Conservation (phyloP, 2,113 vertebrate species). For the Blennius ocellaris region DNA sequence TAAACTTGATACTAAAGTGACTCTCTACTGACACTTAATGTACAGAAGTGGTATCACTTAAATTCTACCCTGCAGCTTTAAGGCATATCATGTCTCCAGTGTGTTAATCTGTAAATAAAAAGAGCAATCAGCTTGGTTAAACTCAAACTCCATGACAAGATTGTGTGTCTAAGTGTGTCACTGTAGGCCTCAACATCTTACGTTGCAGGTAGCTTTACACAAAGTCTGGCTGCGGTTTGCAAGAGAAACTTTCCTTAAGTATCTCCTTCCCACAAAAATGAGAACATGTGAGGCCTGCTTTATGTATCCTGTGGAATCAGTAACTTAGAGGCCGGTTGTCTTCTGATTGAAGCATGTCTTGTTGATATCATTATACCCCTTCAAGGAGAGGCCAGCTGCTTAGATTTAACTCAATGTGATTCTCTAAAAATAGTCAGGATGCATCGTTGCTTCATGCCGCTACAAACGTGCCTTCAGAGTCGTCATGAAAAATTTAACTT, state of each 20-base stretch:
- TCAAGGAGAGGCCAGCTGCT: constrained; percentile 55
- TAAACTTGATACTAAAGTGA: too few species aligned
- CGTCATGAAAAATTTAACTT: not conserved
- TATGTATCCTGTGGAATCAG: constrained; percentile 48
- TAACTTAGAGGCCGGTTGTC: constrained; percentile 53
- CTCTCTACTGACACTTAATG: too few species aligned
- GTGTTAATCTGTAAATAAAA: constrained; percentile 6
- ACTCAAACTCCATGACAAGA: constrained; percentile 16
- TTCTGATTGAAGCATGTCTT: constrained; percentile 70
- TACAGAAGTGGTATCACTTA: too few species aligned
- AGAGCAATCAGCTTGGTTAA: not conserved
- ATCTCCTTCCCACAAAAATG: constrained; percentile 51
- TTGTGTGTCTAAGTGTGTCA: constrained; percentile 12
- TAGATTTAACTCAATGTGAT: constrained; percentile 44
- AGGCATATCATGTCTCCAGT: not conserved
- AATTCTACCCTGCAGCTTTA: not conserved
- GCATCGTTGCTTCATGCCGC: constrained; percentile 26
- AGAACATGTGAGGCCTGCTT: constrained; percentile 36
- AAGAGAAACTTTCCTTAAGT: constrained; percentile 41
- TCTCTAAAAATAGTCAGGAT: constrained; percentile 47
- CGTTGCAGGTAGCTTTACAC: constrained; percentile 45
- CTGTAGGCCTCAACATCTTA: constrained; percentile 30
- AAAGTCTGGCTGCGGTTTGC: constrained; percentile 33
- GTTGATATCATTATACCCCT: constrained; percentile 69
- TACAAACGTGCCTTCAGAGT: constrained; percentile 14